phyloP scores from a whole-genome alignment of 2,113 vertebrate species.

The Lota lota region DNA sequence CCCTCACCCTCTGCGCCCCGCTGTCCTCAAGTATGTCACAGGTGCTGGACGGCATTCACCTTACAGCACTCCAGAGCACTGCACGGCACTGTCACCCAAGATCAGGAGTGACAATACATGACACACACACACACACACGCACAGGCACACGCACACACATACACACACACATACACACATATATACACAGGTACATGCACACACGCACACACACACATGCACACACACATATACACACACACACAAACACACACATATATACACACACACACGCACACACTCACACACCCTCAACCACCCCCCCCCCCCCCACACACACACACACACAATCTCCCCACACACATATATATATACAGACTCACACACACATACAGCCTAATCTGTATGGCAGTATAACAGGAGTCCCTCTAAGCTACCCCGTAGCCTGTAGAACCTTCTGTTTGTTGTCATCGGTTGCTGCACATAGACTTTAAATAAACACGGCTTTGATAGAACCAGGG shows the following conservation, averaged over 20 bases:
- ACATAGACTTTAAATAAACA: conserved; percentile 75
- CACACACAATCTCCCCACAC: conserved; percentile 22
- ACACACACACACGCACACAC: conserved; percentile 20
- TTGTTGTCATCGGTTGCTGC: conserved; percentile 60
- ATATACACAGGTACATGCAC: conserved; percentile 12
- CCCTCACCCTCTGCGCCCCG: conserved; percentile 14
- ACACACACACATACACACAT: conserved; percentile 20
- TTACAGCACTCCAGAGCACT: conserved; percentile 65
- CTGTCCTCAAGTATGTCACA: conserved; percentile 40
- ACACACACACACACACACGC: conserved; percentile 20
- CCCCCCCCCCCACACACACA: conserved; percentile 26
- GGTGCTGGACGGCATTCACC: conserved; percentile 43
- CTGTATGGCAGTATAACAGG: conserved; percentile 38
- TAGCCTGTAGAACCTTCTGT: conserved; percentile 54
- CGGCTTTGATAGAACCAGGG: conserved; percentile 65
- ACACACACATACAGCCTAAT: conserved; percentile 39
- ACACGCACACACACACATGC: conserved; percentile 6
- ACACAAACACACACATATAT: conserved; percentile 9
- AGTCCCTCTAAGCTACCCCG: conserved; percentile 52
- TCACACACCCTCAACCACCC: conserved; percentile 24
- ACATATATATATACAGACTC: conserved; percentile 14
- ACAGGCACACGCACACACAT: conserved; percentile 25
- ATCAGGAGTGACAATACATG: conserved; percentile 56
- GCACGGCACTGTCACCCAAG: conserved; percentile 47
- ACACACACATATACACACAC: conserved; percentile 30